Percentiles rank a stretch among this genome's conserved stretches.
Evolutionary conservation across 2,888 invertebrate genomes (phyloP).

Genomic region (Nomada goodeniana): DNA sequence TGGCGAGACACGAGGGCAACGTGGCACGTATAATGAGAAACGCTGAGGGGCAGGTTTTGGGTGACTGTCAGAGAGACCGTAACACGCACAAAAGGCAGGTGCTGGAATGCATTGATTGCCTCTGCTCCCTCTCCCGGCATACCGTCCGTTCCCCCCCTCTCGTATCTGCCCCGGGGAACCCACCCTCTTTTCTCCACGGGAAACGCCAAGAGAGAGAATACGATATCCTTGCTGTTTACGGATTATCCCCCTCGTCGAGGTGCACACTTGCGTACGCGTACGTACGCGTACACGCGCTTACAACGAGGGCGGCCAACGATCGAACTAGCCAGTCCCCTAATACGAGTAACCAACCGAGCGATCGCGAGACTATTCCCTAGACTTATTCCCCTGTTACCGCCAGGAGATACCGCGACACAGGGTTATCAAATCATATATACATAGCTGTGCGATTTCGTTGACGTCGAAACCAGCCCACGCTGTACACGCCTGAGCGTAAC

Average conservation of each 20-base stretch:
- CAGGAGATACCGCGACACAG: too few relatives aligned
- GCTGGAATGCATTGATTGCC: conserved; percentile 80
- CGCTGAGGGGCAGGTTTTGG: conserved; percentile 66
- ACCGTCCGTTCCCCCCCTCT: conserved; percentile 26
- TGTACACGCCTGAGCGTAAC: too few relatives aligned
- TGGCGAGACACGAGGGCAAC: not conserved
- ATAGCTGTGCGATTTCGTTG: too few relatives aligned
- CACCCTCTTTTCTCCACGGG: conserved; percentile 56
- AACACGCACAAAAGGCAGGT: conserved; percentile 79
- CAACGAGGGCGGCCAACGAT: conserved; percentile 17
- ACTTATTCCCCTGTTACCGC: too few relatives aligned
- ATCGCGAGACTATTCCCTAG: too few relatives aligned
- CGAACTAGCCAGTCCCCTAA: too few relatives aligned
- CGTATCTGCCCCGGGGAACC: conserved; percentile 59
- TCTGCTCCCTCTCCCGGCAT: conserved; percentile 31
- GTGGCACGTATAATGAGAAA: conserved; percentile 38
- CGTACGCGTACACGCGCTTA: too few relatives aligned
- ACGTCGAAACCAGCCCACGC: too few relatives aligned
- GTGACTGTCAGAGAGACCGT: conserved; percentile 58
- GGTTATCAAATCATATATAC: too few relatives aligned
- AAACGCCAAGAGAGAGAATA: conserved; percentile 30
- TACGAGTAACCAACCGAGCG: too few relatives aligned
- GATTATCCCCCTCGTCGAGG: conserved; percentile 39
- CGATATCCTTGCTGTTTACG: conserved; percentile 16
- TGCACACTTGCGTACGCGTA: too few relatives aligned